Evolutionary conservation across 2,888 invertebrate genomes (phyloP).

Genomic region (Leptura quadrifasciata): DNA sequence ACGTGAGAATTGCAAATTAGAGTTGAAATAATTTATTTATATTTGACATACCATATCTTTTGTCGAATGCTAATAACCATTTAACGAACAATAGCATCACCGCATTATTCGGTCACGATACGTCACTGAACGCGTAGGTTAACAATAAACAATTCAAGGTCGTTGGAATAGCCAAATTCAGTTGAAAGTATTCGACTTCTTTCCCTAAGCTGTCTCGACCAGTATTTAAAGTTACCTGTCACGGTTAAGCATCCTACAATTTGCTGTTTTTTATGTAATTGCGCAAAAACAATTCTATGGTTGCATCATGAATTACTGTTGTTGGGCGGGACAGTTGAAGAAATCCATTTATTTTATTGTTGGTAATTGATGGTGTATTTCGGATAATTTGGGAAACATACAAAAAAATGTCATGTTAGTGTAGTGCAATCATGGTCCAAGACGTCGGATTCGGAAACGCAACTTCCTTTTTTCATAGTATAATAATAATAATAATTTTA

Average conservation of each 20-base stretch:
- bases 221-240: constrained; percentile 20
- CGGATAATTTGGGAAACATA: too few relatives aligned
- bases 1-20: background rate
- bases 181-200: background rate
- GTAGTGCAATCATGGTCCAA: too few relatives aligned
- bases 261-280: background rate
- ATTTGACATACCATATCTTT: background rate
- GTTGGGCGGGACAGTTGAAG: background rate
- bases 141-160: constrained; percentile 16
- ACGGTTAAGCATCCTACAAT: constrained; percentile 10
- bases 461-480: too few relatives aligned
- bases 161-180: constrained; percentile 26
- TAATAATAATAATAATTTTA: too few relatives aligned
- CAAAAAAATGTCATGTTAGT: too few relatives aligned
- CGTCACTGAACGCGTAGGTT: constrained; percentile 14
- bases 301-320: background rate
- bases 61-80: background rate
- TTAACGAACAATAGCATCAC: background rate
- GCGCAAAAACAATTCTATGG: constrained; percentile 12
- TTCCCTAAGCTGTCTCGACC: background rate
- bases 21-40: background rate
- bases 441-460: too few relatives aligned
- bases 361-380: too few relatives aligned
- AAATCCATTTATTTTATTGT: background rate
- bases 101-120: background rate